phyloP scores from a whole-genome alignment of 2,888 invertebrate species.

The Hoplodrina blanda region DNA sequence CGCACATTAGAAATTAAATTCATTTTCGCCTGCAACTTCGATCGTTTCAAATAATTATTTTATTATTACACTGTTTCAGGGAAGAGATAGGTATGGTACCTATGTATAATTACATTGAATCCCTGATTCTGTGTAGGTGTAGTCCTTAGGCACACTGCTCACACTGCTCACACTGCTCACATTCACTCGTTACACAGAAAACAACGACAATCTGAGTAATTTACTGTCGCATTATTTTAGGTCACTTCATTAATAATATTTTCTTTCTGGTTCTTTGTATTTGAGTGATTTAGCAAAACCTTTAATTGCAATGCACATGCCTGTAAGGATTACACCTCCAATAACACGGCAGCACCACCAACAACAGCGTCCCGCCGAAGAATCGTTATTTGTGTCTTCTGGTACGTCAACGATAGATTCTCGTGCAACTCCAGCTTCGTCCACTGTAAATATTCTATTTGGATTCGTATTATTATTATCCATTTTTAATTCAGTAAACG shows the following conservation, averaged over 20 bases:
- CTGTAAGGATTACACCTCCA: not conserved
- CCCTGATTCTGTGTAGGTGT: no score
- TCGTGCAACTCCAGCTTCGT: not conserved
- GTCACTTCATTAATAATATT: no score
- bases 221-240: not conserved
- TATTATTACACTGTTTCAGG: not conserved
- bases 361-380: not conserved
- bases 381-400: not conserved
- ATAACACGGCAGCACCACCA: no score
- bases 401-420: not conserved
- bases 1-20: no score
- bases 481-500: slow-evolving; percentile 1
- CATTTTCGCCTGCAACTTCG: not conserved
- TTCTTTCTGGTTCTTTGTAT: no score
- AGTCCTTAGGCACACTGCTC: no score
- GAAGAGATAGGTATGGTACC: no score
- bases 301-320: not conserved
- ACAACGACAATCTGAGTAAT: not conserved
- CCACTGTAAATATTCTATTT: not conserved
- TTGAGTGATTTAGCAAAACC: no score
- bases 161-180: not conserved
- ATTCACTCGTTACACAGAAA: not conserved
- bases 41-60: not conserved
- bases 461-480: no score
- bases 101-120: no score